A percentile compares a stretch with the other conserved stretches of the same genome.
These are phyloP conservation scores for Oophaga pumilio DNA, from an alignment of 2,113 vertebrate genomes.

Conservation along the genomic window DNA sequence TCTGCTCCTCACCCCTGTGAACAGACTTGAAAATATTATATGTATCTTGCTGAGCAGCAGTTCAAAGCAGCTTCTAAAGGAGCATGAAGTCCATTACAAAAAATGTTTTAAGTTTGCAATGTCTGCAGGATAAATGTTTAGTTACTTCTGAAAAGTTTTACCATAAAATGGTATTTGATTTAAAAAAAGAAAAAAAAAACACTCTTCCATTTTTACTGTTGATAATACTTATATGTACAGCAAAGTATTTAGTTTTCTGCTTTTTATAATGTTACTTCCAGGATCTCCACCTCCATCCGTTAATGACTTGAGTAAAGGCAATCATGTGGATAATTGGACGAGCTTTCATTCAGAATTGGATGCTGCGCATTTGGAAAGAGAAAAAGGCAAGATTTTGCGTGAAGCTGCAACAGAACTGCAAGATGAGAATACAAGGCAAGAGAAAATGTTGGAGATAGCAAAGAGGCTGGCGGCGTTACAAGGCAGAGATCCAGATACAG, in stretches of 20 bases:
- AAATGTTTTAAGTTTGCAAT: too few relatives aligned
- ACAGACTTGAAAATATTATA: too few relatives aligned
- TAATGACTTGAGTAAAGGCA: constrained; percentile 83
- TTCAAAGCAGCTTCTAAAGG: too few relatives aligned
- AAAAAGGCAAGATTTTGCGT: constrained; percentile 81
- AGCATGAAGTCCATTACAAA: too few relatives aligned
- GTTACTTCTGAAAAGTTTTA: too few relatives aligned
- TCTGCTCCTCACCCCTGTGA: too few relatives aligned
- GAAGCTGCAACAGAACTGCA: constrained; percentile 82
- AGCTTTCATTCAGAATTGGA: constrained; percentile 70
- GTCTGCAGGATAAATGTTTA: too few relatives aligned
- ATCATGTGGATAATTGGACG: constrained; percentile 59
- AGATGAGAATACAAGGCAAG: constrained; percentile 79
- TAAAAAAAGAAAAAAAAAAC: too few relatives aligned
- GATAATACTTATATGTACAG: too few relatives aligned
- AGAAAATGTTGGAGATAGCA: constrained; percentile 82
- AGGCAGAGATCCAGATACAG: constrained; percentile 86
- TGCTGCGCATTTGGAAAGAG: constrained; percentile 76
- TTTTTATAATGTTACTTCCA: constrained; percentile 55
- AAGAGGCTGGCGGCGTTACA: constrained; percentile 84
- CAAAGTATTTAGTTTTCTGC: neutral
- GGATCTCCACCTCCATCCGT: constrained; percentile 65
- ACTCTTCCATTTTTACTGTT: too few relatives aligned
- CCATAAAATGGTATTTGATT: too few relatives aligned
- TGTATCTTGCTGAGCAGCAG: too few relatives aligned